Conservation (phyloP, 1,140 invertebrate species). For the Drosophila sucinea region DNA sequence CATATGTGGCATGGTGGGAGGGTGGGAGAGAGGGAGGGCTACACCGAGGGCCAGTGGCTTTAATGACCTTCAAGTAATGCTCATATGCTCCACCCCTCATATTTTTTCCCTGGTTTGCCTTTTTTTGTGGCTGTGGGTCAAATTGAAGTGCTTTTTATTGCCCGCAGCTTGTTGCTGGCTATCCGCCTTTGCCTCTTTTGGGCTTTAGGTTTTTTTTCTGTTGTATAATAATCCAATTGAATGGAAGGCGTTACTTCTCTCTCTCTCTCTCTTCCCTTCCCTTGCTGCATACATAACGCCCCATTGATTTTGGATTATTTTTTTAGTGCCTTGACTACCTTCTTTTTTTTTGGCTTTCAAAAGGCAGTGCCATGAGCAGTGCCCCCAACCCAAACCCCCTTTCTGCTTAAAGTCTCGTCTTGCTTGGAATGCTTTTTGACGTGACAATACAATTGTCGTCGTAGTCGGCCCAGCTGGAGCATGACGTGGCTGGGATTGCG, state of each 20-base stretch:
- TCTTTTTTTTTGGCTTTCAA: conserved; percentile 37
- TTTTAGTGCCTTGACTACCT: conserved; percentile 76
- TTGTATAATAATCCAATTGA: conserved; percentile 79
- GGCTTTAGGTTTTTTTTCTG: conserved; percentile 50
- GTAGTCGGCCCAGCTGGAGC: conserved; percentile 43
- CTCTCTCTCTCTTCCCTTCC: background rate
- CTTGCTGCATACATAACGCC: conserved; percentile 65
- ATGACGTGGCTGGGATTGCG: conserved; percentile 35
- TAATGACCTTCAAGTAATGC: conserved; percentile 64
- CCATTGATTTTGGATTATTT: conserved; percentile 82
- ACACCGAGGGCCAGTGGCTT: conserved; percentile 23
- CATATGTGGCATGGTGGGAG: conserved; percentile 59
- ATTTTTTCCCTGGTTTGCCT: conserved; percentile 22
- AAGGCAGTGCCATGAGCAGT: conserved; percentile 9
- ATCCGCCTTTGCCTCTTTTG: conserved; percentile 25
- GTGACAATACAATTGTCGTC: conserved; percentile 51
- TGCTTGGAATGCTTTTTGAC: conserved; percentile 56
- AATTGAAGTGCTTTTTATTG: conserved; percentile 81
- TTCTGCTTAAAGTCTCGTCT: conserved; percentile 40
- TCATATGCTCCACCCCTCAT: conserved; percentile 42
- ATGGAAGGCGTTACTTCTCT: conserved; percentile 32
- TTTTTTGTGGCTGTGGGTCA: conserved; percentile 62
- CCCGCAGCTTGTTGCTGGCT: conserved; percentile 74
- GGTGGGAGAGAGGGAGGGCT: background rate
- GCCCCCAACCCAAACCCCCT: conserved; percentile 1